These are phyloP conservation scores for Stegana nigrithorax DNA, from an alignment of 2,888 invertebrate species.

Conservation along the genomic window DNA sequence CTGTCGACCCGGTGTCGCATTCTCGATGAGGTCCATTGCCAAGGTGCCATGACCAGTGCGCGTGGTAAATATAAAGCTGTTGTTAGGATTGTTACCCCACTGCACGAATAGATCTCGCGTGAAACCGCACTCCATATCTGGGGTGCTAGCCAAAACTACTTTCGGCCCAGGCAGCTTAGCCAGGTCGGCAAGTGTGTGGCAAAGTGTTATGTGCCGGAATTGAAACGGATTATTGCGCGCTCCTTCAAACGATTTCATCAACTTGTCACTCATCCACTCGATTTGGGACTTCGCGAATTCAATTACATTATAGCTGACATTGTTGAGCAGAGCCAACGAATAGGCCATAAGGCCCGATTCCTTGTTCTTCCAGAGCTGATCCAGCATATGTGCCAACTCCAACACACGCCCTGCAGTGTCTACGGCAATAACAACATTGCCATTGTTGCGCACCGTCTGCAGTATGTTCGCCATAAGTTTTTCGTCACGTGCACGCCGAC, in stretches of 20 bases:
- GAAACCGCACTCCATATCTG: slow-evolving; percentile 96
- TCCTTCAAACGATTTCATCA: slow-evolving; percentile 92
- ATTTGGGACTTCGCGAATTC: slow-evolving; percentile 99
- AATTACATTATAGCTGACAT: slow-evolving; percentile 97
- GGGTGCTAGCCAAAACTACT: slow-evolving; percentile 94
- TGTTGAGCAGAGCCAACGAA: slow-evolving; percentile 91
- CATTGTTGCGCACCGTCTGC: slow-evolving; percentile 91
- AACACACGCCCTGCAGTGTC: slow-evolving; percentile 97
- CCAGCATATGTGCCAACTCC: slow-evolving; percentile 96
- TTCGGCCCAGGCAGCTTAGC: slow-evolving; percentile 89
- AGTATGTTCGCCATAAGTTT: slow-evolving; percentile 96
- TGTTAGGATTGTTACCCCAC: slow-evolving; percentile 92
- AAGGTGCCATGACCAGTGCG: slow-evolving; percentile 85
- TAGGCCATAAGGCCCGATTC: slow-evolving; percentile 96
- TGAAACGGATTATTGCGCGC: slow-evolving; percentile 96
- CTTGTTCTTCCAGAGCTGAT: slow-evolving; percentile 93
- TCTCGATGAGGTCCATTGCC: slow-evolving; percentile 82
- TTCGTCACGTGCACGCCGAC: slow-evolving; percentile 91
- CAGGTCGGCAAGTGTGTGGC: slow-evolving; percentile 91
- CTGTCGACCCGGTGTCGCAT: slow-evolving; percentile 77
- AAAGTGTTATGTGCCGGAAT: slow-evolving; percentile 91
- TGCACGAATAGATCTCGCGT: slow-evolving; percentile 93
- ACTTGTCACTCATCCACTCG: slow-evolving; percentile 99
- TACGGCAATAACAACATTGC: slow-evolving; percentile 94
- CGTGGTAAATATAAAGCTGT: slow-evolving; percentile 94